Base-by-base conservation (phyloP, 2,888 invertebrate species). In the Idaea straminata region DNA sequence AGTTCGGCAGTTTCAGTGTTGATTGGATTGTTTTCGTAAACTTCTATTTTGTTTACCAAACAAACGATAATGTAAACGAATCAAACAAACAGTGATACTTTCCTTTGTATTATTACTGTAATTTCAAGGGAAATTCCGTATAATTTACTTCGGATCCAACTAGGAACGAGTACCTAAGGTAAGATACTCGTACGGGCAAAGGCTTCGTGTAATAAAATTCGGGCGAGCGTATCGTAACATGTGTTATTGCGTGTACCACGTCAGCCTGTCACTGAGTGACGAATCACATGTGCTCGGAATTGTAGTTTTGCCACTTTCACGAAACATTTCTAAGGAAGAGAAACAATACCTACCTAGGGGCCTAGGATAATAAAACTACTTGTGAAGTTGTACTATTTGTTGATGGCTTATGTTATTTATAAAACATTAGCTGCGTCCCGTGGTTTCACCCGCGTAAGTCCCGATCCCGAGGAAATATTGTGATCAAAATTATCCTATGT, bases 211-310 rank as follows among this genome's bases (percentile, higher is more conserved):
- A 81, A 85, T 85, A 83, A 82, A 83, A 83, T 81, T 77, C 74
- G 72, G 77, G 76, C 72, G 71, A 59, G 74, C 74, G 76, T 79
- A 77, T 72, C 77, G 73, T 77, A 77, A 80, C 79, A 79, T 72
- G 76, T 80, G 83, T 83, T 82, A 83, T 83, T 82, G 82, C 83
- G 72, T 80, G 80, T 81, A 76, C 67, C 72, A 76, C 66, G 78
- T 77, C 79, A 75, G 72, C 75, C 77, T 79, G 81, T 82, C 81
- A 79, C 77, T 77, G 71, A 72, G 75, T 78, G 82, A 84, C 78
- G 79, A 80, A 83, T 82, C 80, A 77, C 74, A 75, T 74, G 69
- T 74, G 72, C 65, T 68, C 66, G 59, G 72, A 74, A 71, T 74
- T 74, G 71, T 70, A 74, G 73, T 78, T 77, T 69, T 66, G 61